Base-by-base conservation (phyloP, 2,797 vertebrate genomes). In the Darevskia nairensis region DNA sequence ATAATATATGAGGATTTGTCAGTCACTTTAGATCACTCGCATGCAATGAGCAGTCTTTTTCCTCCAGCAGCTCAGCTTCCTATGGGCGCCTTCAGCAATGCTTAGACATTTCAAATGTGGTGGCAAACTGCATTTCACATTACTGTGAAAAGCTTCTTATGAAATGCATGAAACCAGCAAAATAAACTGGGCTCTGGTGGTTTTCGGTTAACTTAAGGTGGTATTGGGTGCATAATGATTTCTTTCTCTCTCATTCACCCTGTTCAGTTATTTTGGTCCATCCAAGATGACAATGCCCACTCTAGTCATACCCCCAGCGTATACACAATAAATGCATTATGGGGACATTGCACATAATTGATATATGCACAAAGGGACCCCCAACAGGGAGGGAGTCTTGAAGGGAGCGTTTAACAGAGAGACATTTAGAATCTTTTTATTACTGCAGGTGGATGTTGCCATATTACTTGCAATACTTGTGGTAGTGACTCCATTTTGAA, bases 131-230 rank as follows among this genome's bases (percentile, higher is more conserved):
- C 66, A 55, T 71, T 80, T 32, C 41, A 50, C n/a, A 79, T 68
- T 64, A 78, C 61, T 23, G 59, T 32, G 32, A 78, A 50, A 41
- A 79, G n/a, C 44, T 86, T 27, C 66, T 86, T 80, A 87, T 44
- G 32, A 75, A 61, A 85, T 80, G 35, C 32, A 32, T 61, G 27
- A 74, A n/a, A 81, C 75, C 35, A 87, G 35, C 85, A 74, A 87
- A 87, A 81, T 81, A 32, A 59, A 80, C 27, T 75, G 41, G 69
- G n/a, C 25, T 81, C 19, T 41, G 61, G 50, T 81, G n/a, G 35
- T 64, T 44, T 81, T 75, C 1, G 39, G 71, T 87, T 71, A 86
- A 86, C 25, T 82, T 23, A 44, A 11, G 41, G 8, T 77, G 10
- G 10, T 17, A 71, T 29, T 72, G 78, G 19, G 35, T 59, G 23